Base-by-base conservation (phyloP, 2,797 vertebrate species). In the Esox lucius region DNA sequence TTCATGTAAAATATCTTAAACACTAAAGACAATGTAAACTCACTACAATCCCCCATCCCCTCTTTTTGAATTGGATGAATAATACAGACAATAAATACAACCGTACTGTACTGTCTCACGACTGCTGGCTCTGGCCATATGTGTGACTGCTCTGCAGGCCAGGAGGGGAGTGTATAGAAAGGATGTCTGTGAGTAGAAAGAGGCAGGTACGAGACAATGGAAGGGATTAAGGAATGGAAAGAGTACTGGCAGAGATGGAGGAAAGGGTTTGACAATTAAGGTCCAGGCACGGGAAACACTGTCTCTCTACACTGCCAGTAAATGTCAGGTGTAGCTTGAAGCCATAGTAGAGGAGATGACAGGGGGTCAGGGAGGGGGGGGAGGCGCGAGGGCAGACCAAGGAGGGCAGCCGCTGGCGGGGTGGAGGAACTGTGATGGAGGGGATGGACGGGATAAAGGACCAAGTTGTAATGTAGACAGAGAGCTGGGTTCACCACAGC, bases 281-380 rank as follows among this genome's bases (percentile, higher is more conserved):
- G 15, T 19, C 49, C 19, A 53, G 2, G 49, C 16, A 53, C 16
- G 49, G 17, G 49, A 53, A 53, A 1, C 49, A 53, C 17, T 5
- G 17, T 53, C 16, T 53, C 49, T 53, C 16, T 53, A 53, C 49
- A 53, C 49, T 51, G 68, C 6, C 48, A 6, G 24, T 53, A 12
- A 92, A 93, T 91, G 88, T 89, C 86, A 87, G 73, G 81, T 48
- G 82, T 80, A 80, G 89, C 89, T 87, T 81, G 16, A 78, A 72
- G 89, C 77, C 80, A 80, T 15, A 31, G 15, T 64, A 69, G 22
- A 9, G 6, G 39, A 46, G 73, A 56, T 46, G 53, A 26, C 48
- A 71, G 62, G 35, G 48, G 61, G 35, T 13, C 31, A n/a, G 69
- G 24, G 64, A 64, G 53, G 39, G 67, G 7, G 17, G 82, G 78